Conservation (phyloP, 1,140 invertebrate species). For the Aphaenogaster ashmeadi region DNA sequence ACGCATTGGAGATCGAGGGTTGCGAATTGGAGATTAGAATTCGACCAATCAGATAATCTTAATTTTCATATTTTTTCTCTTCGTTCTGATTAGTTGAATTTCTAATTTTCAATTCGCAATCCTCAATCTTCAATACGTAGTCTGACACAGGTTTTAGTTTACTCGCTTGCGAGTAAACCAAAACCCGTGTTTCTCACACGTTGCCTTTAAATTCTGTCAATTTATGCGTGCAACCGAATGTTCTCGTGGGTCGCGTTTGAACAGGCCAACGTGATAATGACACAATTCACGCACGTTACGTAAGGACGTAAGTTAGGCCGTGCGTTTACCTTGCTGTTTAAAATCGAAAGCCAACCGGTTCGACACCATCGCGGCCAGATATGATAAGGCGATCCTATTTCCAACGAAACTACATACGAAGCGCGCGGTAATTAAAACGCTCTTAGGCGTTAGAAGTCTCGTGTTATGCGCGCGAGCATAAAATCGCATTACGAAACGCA, state of each 20-base stretch:
- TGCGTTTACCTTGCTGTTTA: not conserved
- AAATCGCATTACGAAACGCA: constrained; percentile 12
- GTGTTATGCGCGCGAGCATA: not conserved
- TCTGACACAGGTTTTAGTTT: not conserved
- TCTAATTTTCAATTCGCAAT: too few relatives aligned
- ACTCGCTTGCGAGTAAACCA: not conserved
- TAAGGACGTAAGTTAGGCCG: not conserved
- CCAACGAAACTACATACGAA: not conserved
- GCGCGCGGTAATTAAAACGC: not conserved
- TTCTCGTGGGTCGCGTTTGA: not conserved
- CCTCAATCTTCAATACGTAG: too few relatives aligned
- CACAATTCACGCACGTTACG: not conserved
- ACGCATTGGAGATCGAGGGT: too few relatives aligned
- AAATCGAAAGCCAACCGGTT: not conserved
- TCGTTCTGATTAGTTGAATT: too few relatives aligned
- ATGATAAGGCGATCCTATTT: not conserved
- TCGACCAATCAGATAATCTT: too few relatives aligned
- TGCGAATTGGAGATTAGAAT: too few relatives aligned
- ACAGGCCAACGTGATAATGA: not conserved
- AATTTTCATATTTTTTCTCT: too few relatives aligned
- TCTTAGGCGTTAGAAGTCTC: not conserved
- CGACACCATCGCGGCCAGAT: not conserved
- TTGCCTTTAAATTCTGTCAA: not conserved
- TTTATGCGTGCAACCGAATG: not conserved
- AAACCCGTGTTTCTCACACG: not conserved